Evolutionary conservation across 2,797 vertebrate species (phyloP), one percentile per base, ranked within the genome.

Genomic region (Lepus oiostolus): DNA sequence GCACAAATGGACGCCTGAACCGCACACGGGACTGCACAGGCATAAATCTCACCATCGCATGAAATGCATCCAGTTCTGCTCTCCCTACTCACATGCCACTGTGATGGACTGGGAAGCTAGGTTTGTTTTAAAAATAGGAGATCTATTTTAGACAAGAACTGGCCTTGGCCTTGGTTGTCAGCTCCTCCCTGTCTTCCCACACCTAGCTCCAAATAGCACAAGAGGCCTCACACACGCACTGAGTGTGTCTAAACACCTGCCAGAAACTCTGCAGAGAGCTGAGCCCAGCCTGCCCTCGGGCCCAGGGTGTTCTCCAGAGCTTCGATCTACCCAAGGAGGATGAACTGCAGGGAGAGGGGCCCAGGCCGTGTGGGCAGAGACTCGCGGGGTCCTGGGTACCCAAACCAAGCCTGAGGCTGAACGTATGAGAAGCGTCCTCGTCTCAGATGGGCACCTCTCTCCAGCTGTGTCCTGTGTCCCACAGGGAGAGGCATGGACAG

Each of bases 391-490:
- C 14, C 38, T 6, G 50, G 76, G 6, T 54, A 74, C 13, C 63
- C 76, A 30, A 30, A 35, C 5, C 62, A 68, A 68, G 62, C 30
- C 35, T 76, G 76, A 68, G 62, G 35, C 35, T 9, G 28, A 12
- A 50, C 47, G 10, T 32, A 85, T n/a, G 50, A 62, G 38, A 42
- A 13, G 21, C 13, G 7, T 2, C 26, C 16, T 26, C 19, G 32
- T 42, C 63, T 67, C 50, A 14, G 62, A 13, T 26, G 42, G 17
- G 47, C 42, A 63, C 6, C 14, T 17, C 2, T 3, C 4, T 68
- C 4, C 0, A 5, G 13, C 28, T n/a, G 7, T 4, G 2, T 12
- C 22, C 58, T n/a, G 32, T 22, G 13, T 50, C 1, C 16, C 4
- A 4, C 26, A 14, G 16, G 50, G 8, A 67, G 22, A 88, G 11